These are phyloP conservation scores for Drosophila ochracea DNA, from an alignment of 2,888 invertebrate species.

Conservation along the genomic window DNA sequence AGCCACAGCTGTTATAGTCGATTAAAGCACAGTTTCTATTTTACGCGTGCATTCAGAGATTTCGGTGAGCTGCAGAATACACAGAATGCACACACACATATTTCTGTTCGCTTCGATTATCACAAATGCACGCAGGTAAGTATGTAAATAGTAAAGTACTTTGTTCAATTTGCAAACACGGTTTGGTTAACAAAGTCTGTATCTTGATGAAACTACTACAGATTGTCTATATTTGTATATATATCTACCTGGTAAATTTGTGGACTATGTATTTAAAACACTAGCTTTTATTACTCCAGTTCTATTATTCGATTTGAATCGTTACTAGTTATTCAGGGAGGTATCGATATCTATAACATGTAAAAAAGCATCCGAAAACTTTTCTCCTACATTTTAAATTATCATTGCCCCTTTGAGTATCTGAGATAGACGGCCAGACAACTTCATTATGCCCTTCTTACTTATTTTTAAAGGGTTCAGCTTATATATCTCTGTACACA, in stretches of 20 bases:
- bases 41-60: not conserved
- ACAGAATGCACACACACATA: not conserved
- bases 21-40: not conserved
- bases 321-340: too few relatives aligned
- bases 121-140: not conserved
- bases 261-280: not conserved
- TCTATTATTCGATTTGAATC: too few relatives aligned
- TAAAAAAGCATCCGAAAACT: not conserved
- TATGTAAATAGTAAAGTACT: not conserved
- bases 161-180: not conserved
- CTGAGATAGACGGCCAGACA: not conserved
- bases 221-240: too few relatives aligned
- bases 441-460: not conserved
- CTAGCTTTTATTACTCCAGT: not conserved
- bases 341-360: not conserved
- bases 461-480: not conserved
- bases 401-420: not conserved
- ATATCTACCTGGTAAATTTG: not conserved
- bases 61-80: not conserved
- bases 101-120: not conserved
- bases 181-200: not conserved
- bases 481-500: not conserved
- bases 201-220: not conserved
- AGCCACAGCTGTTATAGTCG: not conserved
- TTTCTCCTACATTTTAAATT: not conserved